A percentile compares a stretch with the other conserved stretches of the same genome.
Conservation (phyloP, 1,140 invertebrate species). For the Apis laboriosa region DNA sequence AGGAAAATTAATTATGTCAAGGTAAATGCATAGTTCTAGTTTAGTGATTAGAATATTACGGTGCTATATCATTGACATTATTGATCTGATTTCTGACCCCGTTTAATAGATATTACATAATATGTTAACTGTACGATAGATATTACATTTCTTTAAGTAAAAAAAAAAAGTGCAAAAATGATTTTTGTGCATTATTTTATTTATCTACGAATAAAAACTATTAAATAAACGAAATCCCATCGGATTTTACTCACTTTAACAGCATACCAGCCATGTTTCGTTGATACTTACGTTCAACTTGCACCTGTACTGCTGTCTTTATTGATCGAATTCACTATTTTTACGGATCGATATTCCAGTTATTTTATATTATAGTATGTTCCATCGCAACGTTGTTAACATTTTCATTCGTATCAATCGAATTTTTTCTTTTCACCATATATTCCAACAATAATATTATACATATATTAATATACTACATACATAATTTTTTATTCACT, state of each 20-base stretch:
- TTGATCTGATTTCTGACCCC: constrained; percentile 4
- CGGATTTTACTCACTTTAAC: constrained; percentile 70
- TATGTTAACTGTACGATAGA: too few relatives aligned
- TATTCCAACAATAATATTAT: background rate
- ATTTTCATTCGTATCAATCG: background rate
- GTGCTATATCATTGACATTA: background rate
- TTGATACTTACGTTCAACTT: constrained; percentile 44
- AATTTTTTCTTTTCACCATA: background rate
- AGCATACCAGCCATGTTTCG: constrained; percentile 73
- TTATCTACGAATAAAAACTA: too few relatives aligned
- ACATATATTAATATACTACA: too few relatives aligned
- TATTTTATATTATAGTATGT: constrained; percentile 6
- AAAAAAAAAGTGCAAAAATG: background rate
- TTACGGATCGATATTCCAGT: constrained; percentile 51
- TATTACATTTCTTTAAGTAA: too few relatives aligned
- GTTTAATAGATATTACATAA: background rate
- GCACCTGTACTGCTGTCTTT: constrained; percentile 60
- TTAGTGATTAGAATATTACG: background rate
- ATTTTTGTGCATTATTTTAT: background rate
- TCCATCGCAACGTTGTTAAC: background rate
- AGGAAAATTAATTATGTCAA: background rate
- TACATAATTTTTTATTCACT: background rate
- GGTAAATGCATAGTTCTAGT: background rate
- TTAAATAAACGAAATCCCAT: background rate
- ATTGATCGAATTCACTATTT: constrained; percentile 71